Percentiles rank a stretch among this genome's conserved stretches.
These are phyloP conservation scores for Helostoma temminkii DNA, from an alignment of 2,797 vertebrate genomes.

Conservation along the genomic window DNA sequence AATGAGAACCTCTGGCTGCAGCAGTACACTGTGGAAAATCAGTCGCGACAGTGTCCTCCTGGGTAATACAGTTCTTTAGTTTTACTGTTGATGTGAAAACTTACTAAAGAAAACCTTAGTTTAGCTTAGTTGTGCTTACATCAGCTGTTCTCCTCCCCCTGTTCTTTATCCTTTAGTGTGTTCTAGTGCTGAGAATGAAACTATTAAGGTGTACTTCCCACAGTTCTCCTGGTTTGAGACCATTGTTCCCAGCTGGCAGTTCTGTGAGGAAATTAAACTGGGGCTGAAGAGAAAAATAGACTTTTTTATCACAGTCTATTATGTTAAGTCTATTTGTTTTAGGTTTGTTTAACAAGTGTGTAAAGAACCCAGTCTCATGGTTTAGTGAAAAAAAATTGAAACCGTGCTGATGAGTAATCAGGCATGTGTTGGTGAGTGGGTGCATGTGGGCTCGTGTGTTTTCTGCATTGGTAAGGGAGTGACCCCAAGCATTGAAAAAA, in stretches of 20 bases:
- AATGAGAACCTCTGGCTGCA: slow-evolving; percentile 86
- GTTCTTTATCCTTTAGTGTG: not conserved
- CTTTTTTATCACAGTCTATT: not conserved
- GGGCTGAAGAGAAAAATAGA: too few relatives aligned
- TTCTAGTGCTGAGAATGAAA: slow-evolving; percentile 10
- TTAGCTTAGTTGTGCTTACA: slow-evolving; percentile 1
- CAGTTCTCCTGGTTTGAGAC: slow-evolving; percentile 9
- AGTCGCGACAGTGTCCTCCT: slow-evolving; percentile 87
- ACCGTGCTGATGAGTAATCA: slow-evolving; percentile 57
- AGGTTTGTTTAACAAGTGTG: slow-evolving; percentile 7
- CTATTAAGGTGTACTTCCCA: slow-evolving; percentile 17
- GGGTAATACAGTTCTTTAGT: slow-evolving; percentile 84
- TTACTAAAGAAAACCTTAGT: not conserved
- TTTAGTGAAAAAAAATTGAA: slow-evolving; percentile 47
- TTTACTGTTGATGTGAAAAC: slow-evolving; percentile 16
- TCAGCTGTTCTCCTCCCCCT: not conserved
- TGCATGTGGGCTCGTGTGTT: slow-evolving; percentile 38
- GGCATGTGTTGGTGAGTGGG: slow-evolving; percentile 37
- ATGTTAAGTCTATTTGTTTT: slow-evolving; percentile 9
- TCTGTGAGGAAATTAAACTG: slow-evolving; percentile 15
- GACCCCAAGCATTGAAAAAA: slow-evolving; percentile 64
- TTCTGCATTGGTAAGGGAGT: slow-evolving; percentile 42
- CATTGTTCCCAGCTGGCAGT: slow-evolving; percentile 27
- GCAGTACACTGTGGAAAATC: slow-evolving; percentile 79
- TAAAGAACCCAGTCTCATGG: slow-evolving; percentile 37